Evolutionary conservation across 2,113 vertebrate species (phyloP), one percentile per base, ranked within the genome.

Genomic region (Neodon shergylaensis): DNA sequence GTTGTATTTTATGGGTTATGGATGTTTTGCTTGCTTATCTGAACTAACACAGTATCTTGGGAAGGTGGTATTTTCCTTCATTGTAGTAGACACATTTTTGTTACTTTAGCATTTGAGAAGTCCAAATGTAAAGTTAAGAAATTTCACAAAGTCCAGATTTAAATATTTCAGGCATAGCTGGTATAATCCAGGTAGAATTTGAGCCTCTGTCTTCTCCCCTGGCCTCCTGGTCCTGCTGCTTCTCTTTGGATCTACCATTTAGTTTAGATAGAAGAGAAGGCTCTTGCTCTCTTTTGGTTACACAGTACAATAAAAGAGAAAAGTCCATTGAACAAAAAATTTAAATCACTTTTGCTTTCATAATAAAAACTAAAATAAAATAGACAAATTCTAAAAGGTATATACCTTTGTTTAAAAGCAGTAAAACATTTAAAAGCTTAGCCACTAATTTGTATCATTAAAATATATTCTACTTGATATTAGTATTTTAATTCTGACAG

Each of bases 101-200:
- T 82, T 58, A 82, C 39, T 96, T 65, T 76, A 91, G 21, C 39
- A 28, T 36, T 21, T 85, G 42, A 76, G 54, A 93, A 91, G 79
- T 91, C 28, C 13, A 93, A 84, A 91, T 76, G 5, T 22, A 47
- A 76, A 26, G 54, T 70, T 91, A 44, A 44, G 82, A 81, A 74
- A 95, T 83, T 93, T 91, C 36, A 78, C 39, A 78, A 88, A 91
- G 33, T 92, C 14, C 74, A 87, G 42, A 58, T 91, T 91, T 73
- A 63, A 92, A 47, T 91, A 66, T 13, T 92, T 90, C 26, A 66
- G 21, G 33, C 44, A 47, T 9, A 82, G 42, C 4, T 96, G 47
- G 5, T 94, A 8, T 74, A 68, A 66, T 81, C n/a, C 72, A 81
- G 58, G 33, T 68, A 74, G 82, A 74, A 21, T 86, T 91, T 88